Evolutionary conservation across 2,797 vertebrate genomes (phyloP), one percentile per base, ranked within the genome.

Genomic region (Hyperoplus immaculatus): DNA sequence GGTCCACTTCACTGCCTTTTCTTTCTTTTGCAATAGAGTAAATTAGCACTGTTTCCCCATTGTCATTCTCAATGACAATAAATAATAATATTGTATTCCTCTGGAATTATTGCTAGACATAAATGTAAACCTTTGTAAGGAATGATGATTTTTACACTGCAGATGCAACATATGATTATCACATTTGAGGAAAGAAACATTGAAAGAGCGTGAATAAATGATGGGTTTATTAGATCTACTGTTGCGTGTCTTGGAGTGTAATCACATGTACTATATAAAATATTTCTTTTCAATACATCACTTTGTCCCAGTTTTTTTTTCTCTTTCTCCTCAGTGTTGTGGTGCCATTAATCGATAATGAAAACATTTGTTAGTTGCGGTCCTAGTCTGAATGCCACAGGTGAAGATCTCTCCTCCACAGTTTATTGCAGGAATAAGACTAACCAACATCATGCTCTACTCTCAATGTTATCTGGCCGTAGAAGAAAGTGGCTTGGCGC

Each of bases 41-140:
- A 89, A 92, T 93, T 86, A 93, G 93, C 94, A 95, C 95, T 94
- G 93, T 95, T 93, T 95, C 93, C 29, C 91, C 93, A 95, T 96
- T 96, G 95, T 96, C 95, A 96, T 96, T 93, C 88, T 92, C 75
- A 87, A 94, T 96, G 95, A 93, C 95, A 96, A 96, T 96, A 95
- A 95, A 94, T 93, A 84, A 93, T 90, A 71, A 94, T 94, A 95
- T 89, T 93, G 94, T 96, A 96, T 96, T 96, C 95, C 95, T 96
- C 94, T 96, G 95, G 95, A 94, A 96, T 96, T 96, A 94, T 95
- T 89, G 94, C 93, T 94, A 95, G 90, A 94, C 84, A 93, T 94
- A 92, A 94, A 87, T 93, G 95, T 96, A 96, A 96, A 95, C 95
- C 95, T 96, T 96, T 96, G 95, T 96, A 96, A 96, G 95, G 95